A percentile compares a stretch with the other conserved stretches of the same genome.
Conservation (phyloP, 2,888 invertebrate genomes). For the Agrotis clavis region DNA sequence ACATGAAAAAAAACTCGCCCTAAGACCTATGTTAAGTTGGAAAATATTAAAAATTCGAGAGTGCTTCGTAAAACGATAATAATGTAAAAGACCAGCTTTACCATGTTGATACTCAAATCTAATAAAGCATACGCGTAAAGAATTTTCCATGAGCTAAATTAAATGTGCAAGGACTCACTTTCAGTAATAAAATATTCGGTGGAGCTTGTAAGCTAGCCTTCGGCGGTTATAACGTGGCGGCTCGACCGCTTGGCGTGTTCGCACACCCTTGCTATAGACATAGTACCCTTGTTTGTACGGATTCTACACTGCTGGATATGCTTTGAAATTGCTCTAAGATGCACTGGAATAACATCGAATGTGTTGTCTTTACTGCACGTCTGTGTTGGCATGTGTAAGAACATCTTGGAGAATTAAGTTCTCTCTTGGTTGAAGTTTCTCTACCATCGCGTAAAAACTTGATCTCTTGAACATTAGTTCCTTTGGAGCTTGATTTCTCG, state of each 20-base stretch:
- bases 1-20: no score
- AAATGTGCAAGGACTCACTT: constrained; percentile 43
- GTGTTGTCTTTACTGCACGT: neutral
- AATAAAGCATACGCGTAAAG: constrained; percentile 29
- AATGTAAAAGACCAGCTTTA: neutral
- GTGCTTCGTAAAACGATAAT: neutral
- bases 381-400: neutral
- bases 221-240: constrained; percentile 76
- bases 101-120: constrained; percentile 8
- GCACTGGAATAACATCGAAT: neutral
- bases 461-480: no score
- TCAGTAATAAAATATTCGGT: constrained; percentile 68
- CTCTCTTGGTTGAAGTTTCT: neutral
- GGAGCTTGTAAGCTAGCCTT: constrained; percentile 77
- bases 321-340: constrained; percentile 14
- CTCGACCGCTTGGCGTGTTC: constrained; percentile 77
- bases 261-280: constrained; percentile 61
- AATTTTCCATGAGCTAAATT: constrained; percentile 30
- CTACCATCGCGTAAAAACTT: no score
- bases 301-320: constrained; percentile 33
- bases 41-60: neutral
- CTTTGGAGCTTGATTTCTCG: no score
- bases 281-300: constrained; percentile 31
- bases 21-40: neutral
- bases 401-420: neutral